These are phyloP conservation scores for Copidosoma floridanum DNA, from an alignment of 1,140 invertebrate species.

Conservation along the genomic window DNA sequence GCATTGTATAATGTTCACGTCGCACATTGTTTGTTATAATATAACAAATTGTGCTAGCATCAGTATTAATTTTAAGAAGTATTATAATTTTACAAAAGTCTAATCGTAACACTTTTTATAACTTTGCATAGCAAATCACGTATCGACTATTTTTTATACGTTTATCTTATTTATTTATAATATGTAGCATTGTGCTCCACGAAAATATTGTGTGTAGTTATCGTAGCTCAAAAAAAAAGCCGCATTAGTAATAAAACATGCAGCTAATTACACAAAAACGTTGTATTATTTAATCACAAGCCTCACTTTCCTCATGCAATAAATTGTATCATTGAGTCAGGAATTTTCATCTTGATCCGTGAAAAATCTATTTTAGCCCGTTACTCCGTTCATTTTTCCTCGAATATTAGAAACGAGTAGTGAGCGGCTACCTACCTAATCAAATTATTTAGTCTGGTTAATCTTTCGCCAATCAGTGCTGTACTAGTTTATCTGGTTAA, in stretches of 20 bases:
- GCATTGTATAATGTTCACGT: constrained; percentile 18
- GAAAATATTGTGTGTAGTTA: constrained; percentile 19
- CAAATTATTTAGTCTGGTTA: too few relatives aligned
- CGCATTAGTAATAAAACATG: constrained; percentile 30
- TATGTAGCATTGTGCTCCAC: constrained; percentile 13
- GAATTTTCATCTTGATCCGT: too few relatives aligned
- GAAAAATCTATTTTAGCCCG: too few relatives aligned
- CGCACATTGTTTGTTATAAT: constrained; percentile 12
- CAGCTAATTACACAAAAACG: constrained; percentile 17
- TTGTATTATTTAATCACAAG: too few relatives aligned
- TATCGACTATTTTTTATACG: constrained; percentile 2
- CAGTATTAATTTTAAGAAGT: constrained; percentile 21
- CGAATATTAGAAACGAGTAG: too few relatives aligned
- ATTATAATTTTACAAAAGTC: constrained; percentile 14
- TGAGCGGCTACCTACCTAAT: too few relatives aligned
- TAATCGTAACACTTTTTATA: constrained; percentile 18
- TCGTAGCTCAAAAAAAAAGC: constrained; percentile 25
- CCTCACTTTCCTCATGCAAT: too few relatives aligned
- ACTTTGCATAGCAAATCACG: constrained; percentile 15
- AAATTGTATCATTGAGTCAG: too few relatives aligned
- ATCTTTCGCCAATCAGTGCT: too few relatives aligned
- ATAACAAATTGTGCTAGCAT: constrained; percentile 17
- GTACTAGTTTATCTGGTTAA: too few relatives aligned
- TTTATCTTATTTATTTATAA: constrained; percentile 28
- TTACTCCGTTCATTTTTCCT: too few relatives aligned